Evolutionary conservation across 2,888 invertebrate genomes (phyloP), one percentile per base, ranked within the genome.

Genomic region (Drosophila ezoana): DNA sequence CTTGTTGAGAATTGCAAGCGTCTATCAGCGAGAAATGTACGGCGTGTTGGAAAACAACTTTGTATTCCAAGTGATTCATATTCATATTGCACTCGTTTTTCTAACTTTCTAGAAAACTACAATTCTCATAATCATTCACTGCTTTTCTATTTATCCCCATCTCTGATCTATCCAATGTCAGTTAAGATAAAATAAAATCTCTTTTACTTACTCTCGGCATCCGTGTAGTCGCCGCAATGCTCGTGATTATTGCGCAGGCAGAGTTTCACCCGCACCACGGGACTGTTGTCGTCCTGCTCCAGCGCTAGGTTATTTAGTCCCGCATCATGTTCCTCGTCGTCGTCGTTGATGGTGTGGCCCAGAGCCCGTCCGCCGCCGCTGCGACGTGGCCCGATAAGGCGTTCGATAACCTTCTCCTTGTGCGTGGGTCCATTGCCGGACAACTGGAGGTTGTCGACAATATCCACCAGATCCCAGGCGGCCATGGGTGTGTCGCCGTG

Each of bases 171-270:
- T 1, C 33, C 33, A 35, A 35, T 35, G 3, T 35, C 11, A 3
- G 11, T 10, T 23, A 3, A 18, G 3, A 5, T 0, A 3, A 14
- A 14, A 13, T 9, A 8, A 13, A 38, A n/a, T 16, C 11, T 32
- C 9, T 8, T 2, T 48, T 81, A 95, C 96, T 95, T 91, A 97
- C 96, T 95, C 90, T 97, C 96, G 28, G 97, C 97, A 90, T 96
- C 96, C 0, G 95, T 94, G 91, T 96, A 96, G 43, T 96, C 96
- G 33, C 97, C 96, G 92, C 97, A 97, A 77, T 96, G 95, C 61
- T 97, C 96, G 56, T 95, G 95, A 90, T 96, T 96, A 47, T 95
- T 95, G 81, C 95, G 94, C 54, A 98, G 93, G 86, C 98, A 98
- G 37, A 98, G 93, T 83, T 96, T 96, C 14, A 97, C 95, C 52